Evolutionary conservation across 2,797 vertebrate species (phyloP), one percentile per base, ranked within the genome.

Genomic region (Sebastes diploproa): DNA sequence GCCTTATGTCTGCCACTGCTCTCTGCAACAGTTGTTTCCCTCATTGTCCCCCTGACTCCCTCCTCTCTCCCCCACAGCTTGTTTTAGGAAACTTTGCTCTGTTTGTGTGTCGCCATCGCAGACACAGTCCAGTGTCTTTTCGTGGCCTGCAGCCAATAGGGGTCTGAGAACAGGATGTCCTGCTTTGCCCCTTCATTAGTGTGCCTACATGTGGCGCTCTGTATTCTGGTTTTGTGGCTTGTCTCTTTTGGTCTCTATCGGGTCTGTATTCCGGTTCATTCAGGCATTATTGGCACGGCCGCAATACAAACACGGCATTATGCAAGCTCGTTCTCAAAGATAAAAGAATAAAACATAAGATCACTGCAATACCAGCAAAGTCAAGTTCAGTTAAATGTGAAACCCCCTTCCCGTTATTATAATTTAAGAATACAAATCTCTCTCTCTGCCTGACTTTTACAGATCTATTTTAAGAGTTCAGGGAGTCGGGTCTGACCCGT

Each of bases 41-140:
- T 65, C 14, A 9, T 4, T n/a, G 22, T 36, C 71, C 72, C 50
- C 58, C 50, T 22, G 50, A 6, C 23, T 30, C 30, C 25, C 29
- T 54, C 23, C 20, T 64, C 75, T 59, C 70, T 50, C 66, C 13
- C 52, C 71, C 34, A 4, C 75, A 46, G 61, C 69, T 79, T 84
- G 85, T 88, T 91, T 89, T 85, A 56, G 86, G 86, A 87, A 87
- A 87, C 84, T 52, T 84, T 77, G 66, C 79, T 81, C 69, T 68
- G 63, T 77, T 72, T 85, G 82, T 75, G 58, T 85, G 85, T 85
- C 72, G 36, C 59, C 3, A 3, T 46, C 9, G 13, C 78, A 73
- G 84, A 84, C 62, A 72, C 78, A 76, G 82, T 81, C 85, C 87
- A 75, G 55, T 72, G 80, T 78, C 73, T 87, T 85, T 79, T 81